Conservation (phyloP, 2,113 vertebrate species). For the Quiscalus mexicanus region DNA sequence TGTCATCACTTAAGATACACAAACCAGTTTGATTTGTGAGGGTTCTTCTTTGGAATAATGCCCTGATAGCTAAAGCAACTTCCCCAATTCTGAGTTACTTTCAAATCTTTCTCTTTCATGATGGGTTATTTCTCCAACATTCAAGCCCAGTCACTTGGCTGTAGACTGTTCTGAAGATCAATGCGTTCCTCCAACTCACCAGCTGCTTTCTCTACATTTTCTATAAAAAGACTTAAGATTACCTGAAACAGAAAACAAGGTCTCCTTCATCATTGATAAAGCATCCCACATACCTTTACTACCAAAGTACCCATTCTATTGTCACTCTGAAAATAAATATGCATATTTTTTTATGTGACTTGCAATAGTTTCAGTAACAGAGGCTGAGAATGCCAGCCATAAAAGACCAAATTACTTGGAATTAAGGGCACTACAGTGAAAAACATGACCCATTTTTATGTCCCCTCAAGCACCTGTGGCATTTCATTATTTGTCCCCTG, state of each 20-base stretch:
- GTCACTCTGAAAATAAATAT: background rate
- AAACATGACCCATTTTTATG: background rate
- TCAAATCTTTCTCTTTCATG: background rate
- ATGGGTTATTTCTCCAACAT: background rate
- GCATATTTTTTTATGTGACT: background rate
- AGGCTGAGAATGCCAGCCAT: background rate
- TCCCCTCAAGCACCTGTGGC: background rate
- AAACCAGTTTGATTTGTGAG: background rate
- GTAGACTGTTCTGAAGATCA: rapidly evolving
- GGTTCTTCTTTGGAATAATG: background rate
- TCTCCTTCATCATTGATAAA: background rate
- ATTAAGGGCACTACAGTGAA: background rate
- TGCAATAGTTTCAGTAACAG: background rate
- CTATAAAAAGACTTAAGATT: background rate
- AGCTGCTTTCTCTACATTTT: rapidly evolving
- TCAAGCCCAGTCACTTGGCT: background rate
- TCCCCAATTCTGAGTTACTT: background rate
- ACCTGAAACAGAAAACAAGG: background rate
- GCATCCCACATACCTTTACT: background rate
- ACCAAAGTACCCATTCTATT: background rate
- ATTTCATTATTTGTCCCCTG: background rate
- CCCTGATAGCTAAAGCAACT: background rate
- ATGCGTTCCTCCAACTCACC: background rate
- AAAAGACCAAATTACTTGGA: background rate
- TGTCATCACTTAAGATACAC: background rate